Conservation (phyloP, 2,797 vertebrate genomes). For the Tangara arthus region DNA sequence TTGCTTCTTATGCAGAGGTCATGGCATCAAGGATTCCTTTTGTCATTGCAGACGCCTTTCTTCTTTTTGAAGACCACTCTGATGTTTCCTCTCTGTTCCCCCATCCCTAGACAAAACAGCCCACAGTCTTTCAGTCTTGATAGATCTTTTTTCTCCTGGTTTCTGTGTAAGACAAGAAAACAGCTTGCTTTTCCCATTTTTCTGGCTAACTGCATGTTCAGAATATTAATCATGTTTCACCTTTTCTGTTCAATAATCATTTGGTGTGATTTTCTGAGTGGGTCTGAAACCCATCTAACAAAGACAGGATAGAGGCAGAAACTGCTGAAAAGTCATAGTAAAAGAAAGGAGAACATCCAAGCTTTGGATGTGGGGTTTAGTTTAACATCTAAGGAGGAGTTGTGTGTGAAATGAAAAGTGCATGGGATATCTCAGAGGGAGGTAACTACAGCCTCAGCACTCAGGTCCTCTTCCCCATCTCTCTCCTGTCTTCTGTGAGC, state of each 20-base stretch:
- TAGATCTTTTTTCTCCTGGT: neutral
- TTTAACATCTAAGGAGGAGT: neutral
- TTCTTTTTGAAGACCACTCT: constrained; percentile 8
- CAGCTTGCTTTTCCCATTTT: neutral
- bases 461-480: neutral
- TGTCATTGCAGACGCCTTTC: neutral
- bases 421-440: neutral
- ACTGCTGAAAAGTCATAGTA: neutral
- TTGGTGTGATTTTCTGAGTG: neutral
- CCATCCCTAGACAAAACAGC: neutral
- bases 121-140: neutral
- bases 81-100: neutral
- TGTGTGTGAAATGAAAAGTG: neutral
- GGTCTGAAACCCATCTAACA: neutral
- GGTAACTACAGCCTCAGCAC: neutral
- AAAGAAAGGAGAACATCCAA: neutral
- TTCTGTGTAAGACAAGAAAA: neutral
- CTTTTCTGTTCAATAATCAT: neutral
- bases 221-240: constrained; percentile 10
- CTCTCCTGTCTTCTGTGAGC: neutral
- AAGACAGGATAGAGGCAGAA: neutral
- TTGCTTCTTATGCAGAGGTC: neutral
- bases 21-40: neutral
- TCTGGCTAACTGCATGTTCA: neutral
- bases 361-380: neutral